Conservation (phyloP, 1,140 invertebrate genomes). For the Linepithema humile region DNA sequence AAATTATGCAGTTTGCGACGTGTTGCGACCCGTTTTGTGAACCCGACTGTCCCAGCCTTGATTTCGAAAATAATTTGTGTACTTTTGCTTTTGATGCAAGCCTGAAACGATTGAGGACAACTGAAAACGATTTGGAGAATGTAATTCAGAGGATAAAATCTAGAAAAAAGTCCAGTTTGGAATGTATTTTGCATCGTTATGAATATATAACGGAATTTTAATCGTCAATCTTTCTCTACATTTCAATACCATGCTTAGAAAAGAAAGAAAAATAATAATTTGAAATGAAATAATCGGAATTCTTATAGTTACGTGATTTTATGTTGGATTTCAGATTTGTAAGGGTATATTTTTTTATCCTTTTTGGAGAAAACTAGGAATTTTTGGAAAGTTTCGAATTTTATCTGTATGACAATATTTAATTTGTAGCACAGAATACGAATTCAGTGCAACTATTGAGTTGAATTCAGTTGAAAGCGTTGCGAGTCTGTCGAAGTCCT, state of each 20-base stretch:
- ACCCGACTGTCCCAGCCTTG: conserved; percentile 9
- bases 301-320: too few species aligned
- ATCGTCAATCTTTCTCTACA: too few species aligned
- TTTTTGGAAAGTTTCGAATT: too few species aligned
- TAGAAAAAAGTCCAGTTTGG: too few species aligned
- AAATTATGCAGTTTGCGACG: not conserved
- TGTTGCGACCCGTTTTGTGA: conserved; percentile 12
- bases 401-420: not conserved
- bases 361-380: not conserved
- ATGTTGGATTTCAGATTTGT: too few species aligned
- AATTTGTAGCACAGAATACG: not conserved
- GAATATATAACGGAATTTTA: too few species aligned
- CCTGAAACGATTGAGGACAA: not conserved
- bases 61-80: not conserved
- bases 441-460: not conserved
- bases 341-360: not conserved
- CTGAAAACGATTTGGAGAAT: not conserved
- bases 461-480: not conserved
- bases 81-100: not conserved
- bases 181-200: too few species aligned
- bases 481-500: not conserved
- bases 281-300: too few species aligned
- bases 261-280: too few species aligned
- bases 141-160: too few species aligned
- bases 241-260: too few species aligned